Evolutionary conservation across 1,140 invertebrate species (phyloP), one percentile per base, ranked within the genome.

Genomic region (Camponotus pennsylvanicus): DNA sequence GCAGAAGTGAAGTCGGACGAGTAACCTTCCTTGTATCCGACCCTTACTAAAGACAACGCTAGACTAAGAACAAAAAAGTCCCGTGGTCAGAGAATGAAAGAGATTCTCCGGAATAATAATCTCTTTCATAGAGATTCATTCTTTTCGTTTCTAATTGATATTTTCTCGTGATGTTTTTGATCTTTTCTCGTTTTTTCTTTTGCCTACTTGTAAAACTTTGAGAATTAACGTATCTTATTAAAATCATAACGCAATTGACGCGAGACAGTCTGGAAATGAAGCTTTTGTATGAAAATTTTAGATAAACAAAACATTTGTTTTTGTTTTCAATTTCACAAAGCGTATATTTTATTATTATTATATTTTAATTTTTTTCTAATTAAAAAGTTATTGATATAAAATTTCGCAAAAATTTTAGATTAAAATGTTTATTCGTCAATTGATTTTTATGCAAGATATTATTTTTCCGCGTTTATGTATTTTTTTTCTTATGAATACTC

Each of bases 71-170:
- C 15, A 75, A 77, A 85, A 84, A 78, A 84, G 18, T 37, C 32
- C 59, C 9, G 21, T n/a, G n/a, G 18, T 61, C 37, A 49, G 55
- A 73, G 67, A 40, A 73, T 32, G 55, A 42, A 61, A 49, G 34
- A 73, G 55, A 61, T 83, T 61, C 18, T n/a, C 32, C 45, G 45
- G 45, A 77, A 85, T 85, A 85, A 85, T 78, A 37, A 85, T 45
- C 52, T 55, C 34, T 52, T 79, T 66, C 49, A 7, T 61, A 6
- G 71, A 77, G 59, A 88, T 86, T 77, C 84, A 89, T 89, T 88
- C 86, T 83, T 61, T 78, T 64, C 64, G 15, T 13, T 76, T 71
- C 40, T 69, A 69, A 40, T n/a, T 42, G 11, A 7, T 37, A 73
- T 13, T 57, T 61, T 59, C 45, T 73, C 57, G 27, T 27, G 7